These are phyloP conservation scores for Hapalemur alaotrensis DNA, from an alignment of 2,797 vertebrate species.

Conservation along the genomic window DNA sequence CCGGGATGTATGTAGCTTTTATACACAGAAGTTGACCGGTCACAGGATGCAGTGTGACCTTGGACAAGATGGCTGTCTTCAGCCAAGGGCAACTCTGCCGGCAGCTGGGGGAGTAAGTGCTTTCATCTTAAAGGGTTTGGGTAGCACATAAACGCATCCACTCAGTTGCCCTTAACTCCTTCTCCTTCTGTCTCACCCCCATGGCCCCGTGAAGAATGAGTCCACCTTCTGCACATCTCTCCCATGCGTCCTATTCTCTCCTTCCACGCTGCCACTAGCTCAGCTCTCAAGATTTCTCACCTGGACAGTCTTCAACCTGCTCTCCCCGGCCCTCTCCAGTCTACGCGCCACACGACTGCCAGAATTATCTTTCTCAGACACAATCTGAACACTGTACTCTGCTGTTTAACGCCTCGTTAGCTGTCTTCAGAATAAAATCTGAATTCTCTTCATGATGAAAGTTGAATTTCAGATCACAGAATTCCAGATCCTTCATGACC, in stretches of 20 bases:
- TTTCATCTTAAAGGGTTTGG: not conserved
- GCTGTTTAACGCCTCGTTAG: not conserved
- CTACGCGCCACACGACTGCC: not conserved
- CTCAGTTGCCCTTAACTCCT: not conserved
- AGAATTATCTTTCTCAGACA: not conserved
- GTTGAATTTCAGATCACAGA: not conserved
- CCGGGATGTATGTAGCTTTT: not conserved
- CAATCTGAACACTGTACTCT: not conserved
- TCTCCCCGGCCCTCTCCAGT: not conserved
- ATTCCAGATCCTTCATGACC: not conserved
- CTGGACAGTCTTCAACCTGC: not conserved
- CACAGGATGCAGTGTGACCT: not conserved
- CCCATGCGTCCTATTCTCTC: not conserved
- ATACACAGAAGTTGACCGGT: not conserved
- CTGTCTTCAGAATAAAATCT: not conserved
- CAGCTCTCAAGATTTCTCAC: not conserved
- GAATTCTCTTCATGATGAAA: not conserved
- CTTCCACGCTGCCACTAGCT: not conserved
- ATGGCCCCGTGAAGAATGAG: not conserved
- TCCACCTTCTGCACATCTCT: not conserved
- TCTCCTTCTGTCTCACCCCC: not conserved
- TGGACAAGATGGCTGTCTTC: not conserved
- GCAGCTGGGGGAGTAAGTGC: not conserved
- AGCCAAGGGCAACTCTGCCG: not conserved
- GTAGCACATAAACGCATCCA: not conserved